These are phyloP conservation scores for Drosophila murphyi DNA, from an alignment of 1,140 invertebrate species.

Conservation along the genomic window DNA sequence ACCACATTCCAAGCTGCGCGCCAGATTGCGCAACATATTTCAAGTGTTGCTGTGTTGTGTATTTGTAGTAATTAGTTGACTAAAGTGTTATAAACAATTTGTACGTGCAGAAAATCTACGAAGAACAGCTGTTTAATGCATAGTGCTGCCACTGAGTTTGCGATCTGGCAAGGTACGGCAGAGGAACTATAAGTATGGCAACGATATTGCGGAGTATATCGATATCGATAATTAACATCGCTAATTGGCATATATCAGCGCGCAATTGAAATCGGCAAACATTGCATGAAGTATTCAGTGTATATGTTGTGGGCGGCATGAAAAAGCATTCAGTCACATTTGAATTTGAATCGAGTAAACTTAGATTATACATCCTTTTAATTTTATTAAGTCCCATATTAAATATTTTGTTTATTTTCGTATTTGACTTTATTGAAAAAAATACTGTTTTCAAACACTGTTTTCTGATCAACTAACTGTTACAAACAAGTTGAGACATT, in stretches of 20 bases:
- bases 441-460: conserved; percentile 60
- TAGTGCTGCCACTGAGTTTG: background rate
- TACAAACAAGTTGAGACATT: conserved; percentile 27
- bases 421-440: conserved; percentile 58
- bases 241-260: background rate
- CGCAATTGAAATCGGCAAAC: background rate
- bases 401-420: conserved; percentile 1
- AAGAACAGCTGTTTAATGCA: conserved; percentile 29
- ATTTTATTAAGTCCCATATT: no score
- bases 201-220: background rate
- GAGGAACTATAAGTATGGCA: background rate
- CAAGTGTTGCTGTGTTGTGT: background rate
- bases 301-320: conserved; percentile 59
- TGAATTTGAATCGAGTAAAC: background rate
- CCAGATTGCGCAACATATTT: conserved; percentile 55
- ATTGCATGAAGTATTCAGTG: background rate
- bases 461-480: conserved; percentile 14
- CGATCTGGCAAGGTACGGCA: background rate
- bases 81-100: conserved; percentile 52
- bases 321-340: conserved; percentile 36
- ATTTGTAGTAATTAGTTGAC: conserved; percentile 1
- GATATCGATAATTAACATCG: background rate
- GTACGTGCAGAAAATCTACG: background rate
- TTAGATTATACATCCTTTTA: background rate
- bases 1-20: conserved; percentile 48